Evolutionary conservation across 2,113 vertebrate species (phyloP).

Genomic region (Apaloderma vittatum): DNA sequence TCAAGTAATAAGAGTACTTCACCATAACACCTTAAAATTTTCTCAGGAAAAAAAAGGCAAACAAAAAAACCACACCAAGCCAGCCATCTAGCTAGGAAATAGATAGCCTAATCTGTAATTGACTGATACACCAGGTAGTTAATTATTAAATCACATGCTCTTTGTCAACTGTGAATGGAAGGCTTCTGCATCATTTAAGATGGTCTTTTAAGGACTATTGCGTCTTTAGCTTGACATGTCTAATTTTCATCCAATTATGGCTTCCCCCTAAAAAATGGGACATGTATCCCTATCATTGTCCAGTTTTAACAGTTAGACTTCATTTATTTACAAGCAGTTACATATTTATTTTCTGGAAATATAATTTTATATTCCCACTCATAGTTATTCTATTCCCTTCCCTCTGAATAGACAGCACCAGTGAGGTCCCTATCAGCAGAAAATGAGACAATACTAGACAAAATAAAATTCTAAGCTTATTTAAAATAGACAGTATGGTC

Average conservation of each 20-base stretch:
- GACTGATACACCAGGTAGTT: constrained; percentile 6
- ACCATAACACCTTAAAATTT: background rate
- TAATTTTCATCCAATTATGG: background rate
- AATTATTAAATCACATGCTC: constrained; percentile 57
- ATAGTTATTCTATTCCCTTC: background rate
- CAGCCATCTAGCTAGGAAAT: background rate
- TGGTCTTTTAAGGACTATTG: background rate
- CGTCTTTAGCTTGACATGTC: background rate
- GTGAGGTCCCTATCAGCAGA: background rate
- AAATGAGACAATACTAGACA: background rate
- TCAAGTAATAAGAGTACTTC: background rate
- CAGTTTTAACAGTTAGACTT: background rate
- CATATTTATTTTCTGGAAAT: background rate
- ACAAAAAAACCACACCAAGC: background rate
- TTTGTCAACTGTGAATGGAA: constrained; percentile 46
- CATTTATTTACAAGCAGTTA: background rate
- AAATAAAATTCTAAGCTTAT: background rate
- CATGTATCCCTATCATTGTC: background rate
- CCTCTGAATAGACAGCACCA: background rate
- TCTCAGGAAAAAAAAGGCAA: background rate
- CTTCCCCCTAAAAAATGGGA: background rate
- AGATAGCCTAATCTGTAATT: background rate
- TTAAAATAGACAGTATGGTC: background rate
- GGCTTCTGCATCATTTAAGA: constrained; percentile 51
- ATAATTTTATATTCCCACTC: background rate